Evolutionary conservation across 1,140 invertebrate species (phyloP).

Genomic region (Trichonephila clavipes): DNA sequence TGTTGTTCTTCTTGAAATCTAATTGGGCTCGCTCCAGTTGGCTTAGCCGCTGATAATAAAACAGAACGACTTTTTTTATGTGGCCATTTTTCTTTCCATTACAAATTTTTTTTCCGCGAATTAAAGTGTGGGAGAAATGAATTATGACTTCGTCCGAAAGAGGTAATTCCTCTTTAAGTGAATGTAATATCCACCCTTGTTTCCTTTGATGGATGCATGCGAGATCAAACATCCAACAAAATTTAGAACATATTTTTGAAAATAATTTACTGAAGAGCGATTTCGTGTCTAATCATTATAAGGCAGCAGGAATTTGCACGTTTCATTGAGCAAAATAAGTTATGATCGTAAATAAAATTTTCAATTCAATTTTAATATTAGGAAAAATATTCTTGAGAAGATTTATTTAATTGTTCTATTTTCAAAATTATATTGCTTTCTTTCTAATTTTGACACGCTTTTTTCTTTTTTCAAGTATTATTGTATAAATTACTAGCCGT

Average conservation of each 20-base stretch:
- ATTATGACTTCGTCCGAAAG: conserved; percentile 8
- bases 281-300: neutral
- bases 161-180: conserved; percentile 15
- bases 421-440: too few species aligned
- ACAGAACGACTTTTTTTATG: conserved; percentile 31
- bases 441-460: too few species aligned
- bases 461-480: too few species aligned
- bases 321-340: neutral
- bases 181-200: neutral
- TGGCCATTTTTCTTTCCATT: conserved; percentile 24
- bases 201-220: neutral
- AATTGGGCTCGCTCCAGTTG: conserved; percentile 69
- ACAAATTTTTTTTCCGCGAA: conserved; percentile 13
- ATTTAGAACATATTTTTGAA: neutral
- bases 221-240: neutral
- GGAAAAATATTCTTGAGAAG: too few species aligned
- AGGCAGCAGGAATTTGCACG: neutral
- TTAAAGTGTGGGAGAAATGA: conserved; percentile 36
- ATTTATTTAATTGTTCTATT: too few species aligned
- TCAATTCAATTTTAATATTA: too few species aligned
- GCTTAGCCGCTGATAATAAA: conserved; percentile 54
- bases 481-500: too few species aligned
- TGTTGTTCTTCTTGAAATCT: conserved; percentile 35
- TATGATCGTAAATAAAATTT: too few species aligned
- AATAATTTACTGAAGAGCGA: neutral